Evolutionary conservation across 2,113 vertebrate species (phyloP).

Genomic region (Seriola rivoliana): DNA sequence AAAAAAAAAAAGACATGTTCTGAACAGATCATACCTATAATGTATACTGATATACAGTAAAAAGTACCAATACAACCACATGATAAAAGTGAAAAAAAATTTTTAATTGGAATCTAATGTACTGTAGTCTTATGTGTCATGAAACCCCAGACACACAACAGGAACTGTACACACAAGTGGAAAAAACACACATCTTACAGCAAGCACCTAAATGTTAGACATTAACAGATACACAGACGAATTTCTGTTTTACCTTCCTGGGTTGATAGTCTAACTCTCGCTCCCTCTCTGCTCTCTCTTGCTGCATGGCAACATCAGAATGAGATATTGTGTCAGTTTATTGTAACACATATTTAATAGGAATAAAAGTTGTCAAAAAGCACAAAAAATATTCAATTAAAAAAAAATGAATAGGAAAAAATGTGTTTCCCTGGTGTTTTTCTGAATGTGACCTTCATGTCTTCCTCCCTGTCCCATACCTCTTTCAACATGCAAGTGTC

Average conservation of each 20-base stretch:
- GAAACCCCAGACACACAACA: not conserved
- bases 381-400: not conserved
- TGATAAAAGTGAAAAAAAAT: not conserved
- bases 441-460: not conserved
- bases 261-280: conserved; percentile 81
- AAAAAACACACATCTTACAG: not conserved
- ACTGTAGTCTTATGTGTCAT: not conserved
- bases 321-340: conserved; percentile 47
- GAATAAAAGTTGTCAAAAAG: not conserved
- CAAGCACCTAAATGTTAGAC: conserved; percentile 5
- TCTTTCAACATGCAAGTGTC: conserved; percentile 3
- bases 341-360: not conserved
- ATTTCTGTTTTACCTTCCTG: conserved; percentile 77
- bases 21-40: not conserved
- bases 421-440: too few relatives aligned
- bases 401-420: too few relatives aligned
- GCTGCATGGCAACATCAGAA: conserved; percentile 71
- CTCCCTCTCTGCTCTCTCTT: conserved; percentile 83
- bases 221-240: conserved; percentile 8
- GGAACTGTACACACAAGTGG: conserved; percentile 6
- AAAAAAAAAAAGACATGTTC: not conserved
- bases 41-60: not conserved
- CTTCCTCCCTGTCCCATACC: not conserved
- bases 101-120: not conserved
- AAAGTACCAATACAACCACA: not conserved